Evolutionary conservation across 2,888 invertebrate species (phyloP).

Genomic region (Smittia aterrima): DNA sequence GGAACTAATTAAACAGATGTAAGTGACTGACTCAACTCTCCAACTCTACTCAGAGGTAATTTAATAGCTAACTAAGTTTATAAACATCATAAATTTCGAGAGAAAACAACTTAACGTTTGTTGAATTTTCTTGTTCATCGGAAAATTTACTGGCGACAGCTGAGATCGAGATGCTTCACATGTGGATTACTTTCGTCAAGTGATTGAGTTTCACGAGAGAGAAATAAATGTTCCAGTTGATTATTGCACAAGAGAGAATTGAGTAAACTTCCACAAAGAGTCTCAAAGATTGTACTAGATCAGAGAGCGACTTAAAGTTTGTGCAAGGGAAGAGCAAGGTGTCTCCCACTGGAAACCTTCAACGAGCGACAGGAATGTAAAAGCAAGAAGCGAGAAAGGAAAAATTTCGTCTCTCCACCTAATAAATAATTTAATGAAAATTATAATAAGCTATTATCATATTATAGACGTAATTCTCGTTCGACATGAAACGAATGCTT

Average conservation of each 20-base stretch:
- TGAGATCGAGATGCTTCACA: constrained; percentile 17
- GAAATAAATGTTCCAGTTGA: neutral
- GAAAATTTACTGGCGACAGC: constrained; percentile 32
- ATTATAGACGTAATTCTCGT: constrained; percentile 29
- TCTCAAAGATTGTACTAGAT: neutral
- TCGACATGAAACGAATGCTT: constrained; percentile 12
- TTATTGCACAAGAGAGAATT: neutral
- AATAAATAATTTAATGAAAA: constrained; percentile 26
- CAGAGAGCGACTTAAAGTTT: neutral
- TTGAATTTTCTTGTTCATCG: constrained; percentile 13
- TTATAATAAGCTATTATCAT: constrained; percentile 26
- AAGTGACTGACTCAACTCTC: too few relatives aligned
- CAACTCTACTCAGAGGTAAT: neutral
- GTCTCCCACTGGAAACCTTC: neutral
- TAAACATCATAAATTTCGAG: constrained; percentile 18
- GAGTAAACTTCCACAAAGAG: neutral
- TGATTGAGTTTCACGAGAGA: constrained; percentile 19
- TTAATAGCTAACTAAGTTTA: neutral
- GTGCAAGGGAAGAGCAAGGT: too few relatives aligned
- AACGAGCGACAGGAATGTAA: neutral
- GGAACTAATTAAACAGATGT: constrained; percentile 14
- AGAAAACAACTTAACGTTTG: neutral
- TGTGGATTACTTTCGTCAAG: constrained; percentile 9
- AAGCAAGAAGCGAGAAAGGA: neutral
- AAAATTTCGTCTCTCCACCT: constrained; percentile 9